Conservation (phyloP, 2,888 invertebrate genomes). For the Mythimna impura region DNA sequence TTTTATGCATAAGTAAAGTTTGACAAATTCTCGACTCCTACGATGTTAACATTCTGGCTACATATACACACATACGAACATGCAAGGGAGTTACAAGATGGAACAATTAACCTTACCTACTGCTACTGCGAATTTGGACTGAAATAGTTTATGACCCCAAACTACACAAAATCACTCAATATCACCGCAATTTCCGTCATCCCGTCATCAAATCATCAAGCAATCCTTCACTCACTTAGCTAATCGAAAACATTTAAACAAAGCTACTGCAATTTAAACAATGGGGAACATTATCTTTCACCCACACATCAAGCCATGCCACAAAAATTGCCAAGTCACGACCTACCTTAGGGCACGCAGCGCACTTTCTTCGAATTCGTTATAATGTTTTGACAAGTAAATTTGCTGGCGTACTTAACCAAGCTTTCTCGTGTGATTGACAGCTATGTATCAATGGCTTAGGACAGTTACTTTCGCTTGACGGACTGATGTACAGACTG, state of each 20-base stretch:
- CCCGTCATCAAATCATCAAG: not conserved
- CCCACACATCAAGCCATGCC: slow-evolving; percentile 25
- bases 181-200: not conserved
- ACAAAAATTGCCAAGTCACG: slow-evolving; percentile 64
- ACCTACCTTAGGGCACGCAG: slow-evolving; percentile 59
- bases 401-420: slow-evolving; percentile 69
- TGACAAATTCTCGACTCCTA: too few relatives aligned
- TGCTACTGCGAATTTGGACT: not conserved
- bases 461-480: slow-evolving; percentile 70
- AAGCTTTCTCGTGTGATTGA: slow-evolving; percentile 72
- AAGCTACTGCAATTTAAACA: slow-evolving; percentile 43
- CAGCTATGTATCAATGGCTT: slow-evolving; percentile 63
- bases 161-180: not conserved
- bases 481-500: slow-evolving; percentile 61
- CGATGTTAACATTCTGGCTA: too few relatives aligned
- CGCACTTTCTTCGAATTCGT: slow-evolving; percentile 74
- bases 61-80: too few relatives aligned
- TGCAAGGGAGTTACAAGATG: too few relatives aligned
- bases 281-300: slow-evolving; percentile 31
- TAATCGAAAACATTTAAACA: slow-evolving; percentile 33
- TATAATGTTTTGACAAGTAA: slow-evolving; percentile 77
- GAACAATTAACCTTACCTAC: not conserved
- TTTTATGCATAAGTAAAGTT: too few relatives aligned
- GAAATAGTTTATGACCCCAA: not conserved
- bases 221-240: not conserved